phyloP scores from a whole-genome alignment of 2,797 vertebrate genomes.

The Tapirus indicus region DNA sequence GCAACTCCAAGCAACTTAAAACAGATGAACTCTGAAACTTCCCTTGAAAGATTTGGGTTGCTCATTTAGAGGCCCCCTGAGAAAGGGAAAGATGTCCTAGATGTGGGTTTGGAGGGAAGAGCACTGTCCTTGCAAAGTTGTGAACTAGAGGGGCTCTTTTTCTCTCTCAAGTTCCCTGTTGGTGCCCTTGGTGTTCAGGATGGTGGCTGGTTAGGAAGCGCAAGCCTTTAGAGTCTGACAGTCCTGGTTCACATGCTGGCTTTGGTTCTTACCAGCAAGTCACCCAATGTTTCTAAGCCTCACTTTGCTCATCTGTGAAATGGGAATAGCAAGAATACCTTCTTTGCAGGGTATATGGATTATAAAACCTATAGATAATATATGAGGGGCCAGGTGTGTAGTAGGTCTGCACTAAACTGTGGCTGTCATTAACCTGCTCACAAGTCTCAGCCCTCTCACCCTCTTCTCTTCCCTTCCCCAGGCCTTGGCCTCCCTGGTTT shows the following conservation, averaged over 20 bases:
- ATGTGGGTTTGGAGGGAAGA: neutral
- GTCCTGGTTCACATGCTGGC: neutral
- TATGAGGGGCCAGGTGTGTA: neutral
- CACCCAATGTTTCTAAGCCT: neutral
- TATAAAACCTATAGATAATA: neutral
- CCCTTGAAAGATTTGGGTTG: conserved; percentile 8
- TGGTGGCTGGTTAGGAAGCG: neutral
- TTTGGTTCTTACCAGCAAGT: neutral
- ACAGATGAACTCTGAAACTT: conserved; percentile 28
- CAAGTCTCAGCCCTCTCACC: neutral
- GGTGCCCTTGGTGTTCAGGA: neutral
- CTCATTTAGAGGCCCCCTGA: neutral
- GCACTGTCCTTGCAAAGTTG: neutral
- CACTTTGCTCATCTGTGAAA: conserved; percentile 1
- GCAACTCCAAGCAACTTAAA: conserved; percentile 54
- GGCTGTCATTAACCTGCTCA: neutral
- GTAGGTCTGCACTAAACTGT: neutral
- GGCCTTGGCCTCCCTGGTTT: no score
- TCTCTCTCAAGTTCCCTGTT: neutral
- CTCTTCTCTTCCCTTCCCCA: neutral
- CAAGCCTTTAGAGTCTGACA: neutral
- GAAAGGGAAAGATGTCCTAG: neutral
- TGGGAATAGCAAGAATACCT: neutral
- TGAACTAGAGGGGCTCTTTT: neutral
- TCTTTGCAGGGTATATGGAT: neutral